These are phyloP conservation scores for Solea solea DNA, from an alignment of 2,113 vertebrate species.

Conservation along the genomic window DNA sequence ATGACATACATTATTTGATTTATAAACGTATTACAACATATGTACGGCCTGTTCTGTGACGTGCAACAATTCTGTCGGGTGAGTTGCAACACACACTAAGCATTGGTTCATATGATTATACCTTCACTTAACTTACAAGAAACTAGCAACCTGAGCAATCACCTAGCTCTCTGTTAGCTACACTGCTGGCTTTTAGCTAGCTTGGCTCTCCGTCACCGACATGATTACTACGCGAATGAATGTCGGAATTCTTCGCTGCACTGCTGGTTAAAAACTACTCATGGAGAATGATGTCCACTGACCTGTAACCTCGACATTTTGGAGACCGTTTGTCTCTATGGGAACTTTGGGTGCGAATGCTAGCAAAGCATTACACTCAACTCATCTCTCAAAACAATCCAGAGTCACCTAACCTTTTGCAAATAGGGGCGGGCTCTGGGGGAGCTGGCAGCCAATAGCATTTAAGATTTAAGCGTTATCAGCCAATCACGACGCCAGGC, in stretches of 20 bases:
- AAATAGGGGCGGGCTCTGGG: constrained; percentile 13
- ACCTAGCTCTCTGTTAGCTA: constrained; percentile 57
- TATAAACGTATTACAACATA: not conserved
- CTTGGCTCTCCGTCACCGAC: constrained; percentile 48
- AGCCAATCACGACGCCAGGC: constrained; percentile 46
- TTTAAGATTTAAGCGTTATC: not conserved
- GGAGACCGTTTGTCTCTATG: constrained; percentile 34
- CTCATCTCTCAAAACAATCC: constrained; percentile 79
- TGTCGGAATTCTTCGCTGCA: not conserved
- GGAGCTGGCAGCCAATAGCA: constrained; percentile 49
- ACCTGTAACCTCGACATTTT: constrained; percentile 74
- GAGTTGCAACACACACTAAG: not conserved
- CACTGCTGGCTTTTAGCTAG: constrained; percentile 53
- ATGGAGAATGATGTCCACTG: constrained; percentile 19
- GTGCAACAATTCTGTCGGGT: not conserved
- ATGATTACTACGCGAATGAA: constrained; percentile 21
- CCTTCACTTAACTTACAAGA: constrained; percentile 2
- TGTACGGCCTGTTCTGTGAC: not conserved
- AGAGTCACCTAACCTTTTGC: constrained; percentile 39
- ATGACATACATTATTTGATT: constrained; percentile 17
- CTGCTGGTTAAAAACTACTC: not conserved
- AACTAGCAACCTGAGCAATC: constrained; percentile 34
- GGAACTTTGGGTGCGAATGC: constrained; percentile 66
- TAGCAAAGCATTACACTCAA: constrained; percentile 67
- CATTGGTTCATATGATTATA: not conserved